Evolutionary conservation across 2,888 invertebrate species (phyloP).

Genomic region (Lycaena phlaeas): DNA sequence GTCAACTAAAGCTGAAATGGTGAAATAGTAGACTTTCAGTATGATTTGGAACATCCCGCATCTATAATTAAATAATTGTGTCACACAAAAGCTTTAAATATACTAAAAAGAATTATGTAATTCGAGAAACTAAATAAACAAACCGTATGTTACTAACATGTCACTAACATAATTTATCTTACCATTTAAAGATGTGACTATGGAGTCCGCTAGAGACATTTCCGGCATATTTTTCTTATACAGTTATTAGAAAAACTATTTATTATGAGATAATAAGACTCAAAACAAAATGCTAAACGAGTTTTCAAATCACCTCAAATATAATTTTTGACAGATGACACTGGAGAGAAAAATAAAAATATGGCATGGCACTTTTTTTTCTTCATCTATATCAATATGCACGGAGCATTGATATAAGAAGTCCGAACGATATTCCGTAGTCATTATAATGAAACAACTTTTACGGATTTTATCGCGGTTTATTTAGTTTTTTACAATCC

Average conservation of each 20-base stretch:
- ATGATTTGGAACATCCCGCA: conserved; percentile 37
- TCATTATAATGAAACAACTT: too few species aligned
- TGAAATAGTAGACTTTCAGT: conserved; percentile 30
- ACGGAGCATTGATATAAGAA: too few species aligned
- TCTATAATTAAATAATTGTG: conserved; percentile 64
- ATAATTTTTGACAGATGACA: conserved; percentile 12
- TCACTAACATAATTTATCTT: conserved; percentile 18
- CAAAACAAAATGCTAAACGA: conserved; percentile 6
- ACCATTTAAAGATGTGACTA: conserved; percentile 55
- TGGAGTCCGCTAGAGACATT: conserved; percentile 46
- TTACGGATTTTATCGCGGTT: too few species aligned
- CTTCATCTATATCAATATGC: too few species aligned
- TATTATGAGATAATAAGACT: conserved; percentile 10
- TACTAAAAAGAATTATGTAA: conserved; percentile 60
- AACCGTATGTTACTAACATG: too few species aligned
- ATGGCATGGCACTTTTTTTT: too few species aligned
- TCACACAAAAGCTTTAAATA: conserved; percentile 42
- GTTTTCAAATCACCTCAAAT: conserved; percentile 4
- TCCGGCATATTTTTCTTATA: conserved; percentile 42
- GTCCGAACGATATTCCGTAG: too few species aligned
- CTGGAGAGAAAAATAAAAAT: too few species aligned
- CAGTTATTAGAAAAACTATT: background rate
- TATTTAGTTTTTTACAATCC: too few species aligned
- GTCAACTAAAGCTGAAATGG: conserved; percentile 21
- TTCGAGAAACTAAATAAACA: conserved; percentile 22